A percentile compares a stretch with the other conserved stretches of the same genome.
These are phyloP conservation scores for Periophthalmus modestus DNA, from an alignment of 2,113 vertebrate species.

Conservation along the genomic window DNA sequence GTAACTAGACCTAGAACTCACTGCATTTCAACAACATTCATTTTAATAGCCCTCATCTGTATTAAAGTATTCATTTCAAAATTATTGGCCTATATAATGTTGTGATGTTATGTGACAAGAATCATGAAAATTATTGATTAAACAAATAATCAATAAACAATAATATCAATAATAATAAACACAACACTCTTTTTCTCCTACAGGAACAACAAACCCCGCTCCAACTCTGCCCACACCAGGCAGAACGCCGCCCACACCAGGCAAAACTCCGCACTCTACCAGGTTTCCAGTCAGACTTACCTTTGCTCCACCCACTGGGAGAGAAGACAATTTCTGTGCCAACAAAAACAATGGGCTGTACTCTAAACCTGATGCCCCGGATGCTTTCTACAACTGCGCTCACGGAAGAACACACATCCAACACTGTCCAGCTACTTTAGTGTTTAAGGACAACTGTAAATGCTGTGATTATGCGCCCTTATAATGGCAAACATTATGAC, in stretches of 20 bases:
- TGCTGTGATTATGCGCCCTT: conserved; percentile 59
- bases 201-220: neutral
- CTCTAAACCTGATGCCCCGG: conserved; percentile 36
- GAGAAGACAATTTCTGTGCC: conserved; percentile 52
- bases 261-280: neutral
- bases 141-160: too few relatives aligned
- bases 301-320: neutral
- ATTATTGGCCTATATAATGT: too few relatives aligned
- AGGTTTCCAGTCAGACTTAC: neutral
- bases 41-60: too few relatives aligned
- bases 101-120: too few relatives aligned
- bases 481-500: too few relatives aligned
- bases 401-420: conserved; percentile 33
- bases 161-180: too few relatives aligned
- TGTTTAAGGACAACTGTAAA: conserved; percentile 54
- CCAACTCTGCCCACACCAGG: neutral
- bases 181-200: neutral
- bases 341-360: conserved; percentile 49
- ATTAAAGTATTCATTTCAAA: too few relatives aligned
- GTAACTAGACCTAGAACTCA: too few relatives aligned
- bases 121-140: too few relatives aligned
- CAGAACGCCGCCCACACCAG: too few relatives aligned
- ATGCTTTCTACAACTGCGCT: conserved; percentile 62
- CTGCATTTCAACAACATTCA: too few relatives aligned
- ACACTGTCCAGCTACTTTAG: conserved; percentile 42